phyloP scores from a whole-genome alignment of 2,113 vertebrate species.

The Platysternon megacephalum region DNA sequence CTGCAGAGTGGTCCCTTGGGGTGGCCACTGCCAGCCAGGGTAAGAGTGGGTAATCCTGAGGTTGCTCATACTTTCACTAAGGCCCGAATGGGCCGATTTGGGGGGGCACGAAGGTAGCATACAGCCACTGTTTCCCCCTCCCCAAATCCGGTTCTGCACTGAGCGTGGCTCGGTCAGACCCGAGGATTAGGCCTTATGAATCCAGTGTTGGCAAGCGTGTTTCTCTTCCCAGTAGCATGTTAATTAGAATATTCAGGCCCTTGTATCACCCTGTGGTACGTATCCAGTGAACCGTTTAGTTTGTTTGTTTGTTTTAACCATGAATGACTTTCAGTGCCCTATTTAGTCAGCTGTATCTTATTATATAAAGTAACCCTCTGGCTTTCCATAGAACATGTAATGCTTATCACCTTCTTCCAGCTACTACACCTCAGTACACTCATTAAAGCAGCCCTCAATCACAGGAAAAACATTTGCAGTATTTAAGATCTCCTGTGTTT shows the following conservation, averaged over 20 bases:
- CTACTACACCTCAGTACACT: background rate
- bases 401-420: constrained; percentile 62
- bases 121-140: background rate
- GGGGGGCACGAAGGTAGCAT: background rate
- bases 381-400: constrained; percentile 31
- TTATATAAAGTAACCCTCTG: constrained; percentile 32
- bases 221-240: background rate
- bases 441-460: constrained; percentile 11
- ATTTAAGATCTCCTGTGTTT: background rate
- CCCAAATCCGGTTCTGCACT: fast-evolving
- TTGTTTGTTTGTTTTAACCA: background rate
- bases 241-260: background rate
- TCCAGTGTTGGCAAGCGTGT: fast-evolving
- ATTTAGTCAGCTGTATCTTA: constrained; percentile 64
- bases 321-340: constrained; percentile 28
- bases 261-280: background rate
- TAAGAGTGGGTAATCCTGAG: background rate
- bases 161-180: fast-evolving
- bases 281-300: background rate
- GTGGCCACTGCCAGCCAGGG: background rate
- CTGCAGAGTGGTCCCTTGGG: background rate
- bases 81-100: background rate
- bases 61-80: background rate
- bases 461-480: background rate
- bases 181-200: background rate